phyloP scores from a whole-genome alignment of 2,113 vertebrate species.

The Clupea harengus region DNA sequence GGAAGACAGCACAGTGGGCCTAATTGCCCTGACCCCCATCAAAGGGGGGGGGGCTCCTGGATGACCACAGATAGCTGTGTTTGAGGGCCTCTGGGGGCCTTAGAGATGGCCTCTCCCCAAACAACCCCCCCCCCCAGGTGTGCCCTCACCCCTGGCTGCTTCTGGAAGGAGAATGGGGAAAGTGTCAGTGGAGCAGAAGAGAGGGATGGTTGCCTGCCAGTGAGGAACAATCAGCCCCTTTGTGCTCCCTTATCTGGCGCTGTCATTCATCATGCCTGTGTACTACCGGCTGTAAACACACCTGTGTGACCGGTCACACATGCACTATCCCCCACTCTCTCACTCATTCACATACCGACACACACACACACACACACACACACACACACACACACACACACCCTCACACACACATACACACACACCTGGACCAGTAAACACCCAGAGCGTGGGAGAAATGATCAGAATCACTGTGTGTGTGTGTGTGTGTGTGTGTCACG shows the following conservation, averaged over 20 bases:
- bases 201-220: slow-evolving; percentile 49
- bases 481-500: not conserved
- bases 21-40: slow-evolving; percentile 10
- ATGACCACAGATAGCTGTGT: not conserved
- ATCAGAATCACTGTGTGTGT: not conserved
- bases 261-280: slow-evolving; percentile 53
- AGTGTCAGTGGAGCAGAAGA: slow-evolving; percentile 35
- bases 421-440: slow-evolving; percentile 44
- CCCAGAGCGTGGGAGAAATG: slow-evolving; percentile 18
- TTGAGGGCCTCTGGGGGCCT: not conserved
- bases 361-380: slow-evolving; percentile 1
- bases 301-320: slow-evolving; percentile 40
- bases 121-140: not conserved
- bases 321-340: not conserved
- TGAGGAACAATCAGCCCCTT: slow-evolving; percentile 65
- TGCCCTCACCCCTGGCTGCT: slow-evolving; percentile 24
- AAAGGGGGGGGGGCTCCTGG: not conserved
- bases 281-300: slow-evolving; percentile 43
- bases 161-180: slow-evolving; percentile 33
- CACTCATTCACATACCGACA: not conserved
- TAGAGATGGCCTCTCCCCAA: not conserved
- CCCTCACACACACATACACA: not conserved
- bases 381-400: slow-evolving; percentile 1
- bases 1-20: not conserved
- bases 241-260: slow-evolving; percentile 62